Evolutionary conservation across 2,888 invertebrate genomes (phyloP), one percentile per base, ranked within the genome.

Genomic region (Chirona hameri): DNA sequence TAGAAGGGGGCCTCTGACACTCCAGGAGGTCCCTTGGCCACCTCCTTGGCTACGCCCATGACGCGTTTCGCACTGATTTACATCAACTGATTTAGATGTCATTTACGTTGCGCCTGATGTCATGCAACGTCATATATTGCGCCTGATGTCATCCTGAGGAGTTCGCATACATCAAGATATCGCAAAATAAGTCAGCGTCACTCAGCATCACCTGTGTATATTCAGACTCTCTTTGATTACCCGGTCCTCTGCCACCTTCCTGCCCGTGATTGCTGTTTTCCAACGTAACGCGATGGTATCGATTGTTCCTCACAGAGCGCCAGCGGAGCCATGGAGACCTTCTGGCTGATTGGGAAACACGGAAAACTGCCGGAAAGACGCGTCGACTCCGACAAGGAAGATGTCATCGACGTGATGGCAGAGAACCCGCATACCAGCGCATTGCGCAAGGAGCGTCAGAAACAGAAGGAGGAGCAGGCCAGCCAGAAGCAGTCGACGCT

Each of bases 341-440:
- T 83, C 82, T 84, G 84, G 84, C 82, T 84, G 57, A 84, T 83
- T 27, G 84, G 84, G 24, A 84, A 84, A 57, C 83, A 84, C 76
- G 84, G 84, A 31, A 82, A 82, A 21, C 81, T 84, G 76, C 83
- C 83, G 9, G 83, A 84, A 48, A 82, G 84, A 15, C 83, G 82
- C 39, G 48, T 81, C 10, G 81, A 83, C 72, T 84, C 84, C n/a
- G 82, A 39, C 31, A 65, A 57, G 27, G 84, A 84, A 14, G 84
- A 84, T 4, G 84, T 83, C 31, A 39, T 83, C 52, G 84, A 83
- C 46, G 82, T 84, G 55, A 84, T 84, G 84, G 84, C 84, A 12
- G 84, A 84, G 81, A 84, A 82, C 46, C 82, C 84, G 31, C 82
- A 82, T 65, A 80, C 82, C 9, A 83, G 81, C 39, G 81, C 81